These are phyloP conservation scores for Takifugu flavidus DNA, from an alignment of 2,113 vertebrate genomes.

Conservation along the genomic window DNA sequence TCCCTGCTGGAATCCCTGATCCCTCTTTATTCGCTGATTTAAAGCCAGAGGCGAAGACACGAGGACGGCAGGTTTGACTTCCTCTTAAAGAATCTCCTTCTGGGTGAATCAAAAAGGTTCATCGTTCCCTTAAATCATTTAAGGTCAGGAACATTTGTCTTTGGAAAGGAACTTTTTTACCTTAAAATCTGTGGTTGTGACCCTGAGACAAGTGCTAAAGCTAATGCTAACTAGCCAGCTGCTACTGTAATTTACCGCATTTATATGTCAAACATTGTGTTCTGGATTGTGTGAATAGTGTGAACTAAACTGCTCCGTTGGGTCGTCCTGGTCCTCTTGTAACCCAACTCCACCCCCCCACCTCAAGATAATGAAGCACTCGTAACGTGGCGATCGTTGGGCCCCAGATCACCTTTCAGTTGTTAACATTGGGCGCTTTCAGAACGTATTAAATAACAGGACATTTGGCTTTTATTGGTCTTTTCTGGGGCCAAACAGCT, in stretches of 20 bases:
- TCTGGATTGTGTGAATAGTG: too few relatives aligned
- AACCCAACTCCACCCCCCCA: too few relatives aligned
- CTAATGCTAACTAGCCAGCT: too few relatives aligned
- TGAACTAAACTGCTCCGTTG: too few relatives aligned
- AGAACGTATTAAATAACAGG: conserved; percentile 32
- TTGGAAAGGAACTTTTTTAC: too few relatives aligned
- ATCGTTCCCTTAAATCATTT: not conserved
- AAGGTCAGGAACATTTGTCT: too few relatives aligned
- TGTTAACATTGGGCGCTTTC: too few relatives aligned
- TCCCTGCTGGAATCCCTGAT: conserved; percentile 1
- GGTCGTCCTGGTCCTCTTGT: too few relatives aligned
- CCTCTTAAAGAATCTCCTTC: conserved; percentile 21
- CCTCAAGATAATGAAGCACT: too few relatives aligned
- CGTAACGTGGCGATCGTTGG: too few relatives aligned
- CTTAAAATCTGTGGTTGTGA: not conserved
- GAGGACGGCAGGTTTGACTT: conserved; percentile 36
- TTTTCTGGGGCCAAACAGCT: conserved; percentile 26
- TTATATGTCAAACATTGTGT: not conserved
- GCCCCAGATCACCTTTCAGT: too few relatives aligned
- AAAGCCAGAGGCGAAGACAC: conserved; percentile 23
- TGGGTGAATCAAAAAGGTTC: conserved; percentile 11
- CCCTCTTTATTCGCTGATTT: conserved; percentile 12
- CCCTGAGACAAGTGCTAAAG: not conserved
- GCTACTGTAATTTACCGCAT: not conserved
- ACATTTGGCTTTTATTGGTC: conserved; percentile 39